These are phyloP conservation scores for Bedellia somnulentella DNA, from an alignment of 2,888 invertebrate genomes.

Conservation along the genomic window DNA sequence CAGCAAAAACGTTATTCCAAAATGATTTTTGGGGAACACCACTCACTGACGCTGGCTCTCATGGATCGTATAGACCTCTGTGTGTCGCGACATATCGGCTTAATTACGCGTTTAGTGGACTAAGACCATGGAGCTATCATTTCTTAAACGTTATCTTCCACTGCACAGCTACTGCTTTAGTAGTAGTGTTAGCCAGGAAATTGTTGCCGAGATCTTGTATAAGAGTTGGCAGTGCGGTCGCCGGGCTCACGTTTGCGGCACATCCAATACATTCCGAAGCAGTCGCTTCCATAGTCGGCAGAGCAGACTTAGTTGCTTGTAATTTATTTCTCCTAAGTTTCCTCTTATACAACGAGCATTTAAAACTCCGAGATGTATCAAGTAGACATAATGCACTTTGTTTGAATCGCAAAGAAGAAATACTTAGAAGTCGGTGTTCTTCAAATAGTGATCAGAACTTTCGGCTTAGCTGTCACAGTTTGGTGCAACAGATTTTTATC, in stretches of 20 bases:
- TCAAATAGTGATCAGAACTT: conserved; percentile 30
- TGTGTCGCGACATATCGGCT: conserved; percentile 86
- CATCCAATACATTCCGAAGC: conserved; percentile 98
- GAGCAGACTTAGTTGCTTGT: conserved; percentile 92
- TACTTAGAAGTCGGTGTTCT: conserved; percentile 23
- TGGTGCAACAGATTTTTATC: conserved; percentile 45
- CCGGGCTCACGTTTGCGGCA: conserved; percentile 87
- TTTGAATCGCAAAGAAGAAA: conserved; percentile 31
- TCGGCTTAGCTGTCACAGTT: conserved; percentile 42
- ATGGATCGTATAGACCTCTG: conserved; percentile 95
- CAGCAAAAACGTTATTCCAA: conserved; percentile 79
- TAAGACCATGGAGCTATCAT: conserved; percentile 83
- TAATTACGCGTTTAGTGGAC: conserved; percentile 77
- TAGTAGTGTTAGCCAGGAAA: conserved; percentile 74
- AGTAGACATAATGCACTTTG: conserved; percentile 32
- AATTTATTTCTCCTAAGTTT: conserved; percentile 88
- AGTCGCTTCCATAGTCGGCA: conserved; percentile 92
- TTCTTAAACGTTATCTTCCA: conserved; percentile 85
- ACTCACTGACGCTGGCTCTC: conserved; percentile 87
- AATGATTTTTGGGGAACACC: conserved; percentile 99
- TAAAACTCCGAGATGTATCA: conserved; percentile 62
- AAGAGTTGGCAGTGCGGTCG: conserved; percentile 69
- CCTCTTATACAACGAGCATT: conserved; percentile 81
- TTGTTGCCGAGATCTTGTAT: conserved; percentile 66
- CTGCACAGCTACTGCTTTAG: conserved; percentile 79